These are phyloP conservation scores for Pagrus major DNA, from an alignment of 2,113 vertebrate species.

Conservation along the genomic window DNA sequence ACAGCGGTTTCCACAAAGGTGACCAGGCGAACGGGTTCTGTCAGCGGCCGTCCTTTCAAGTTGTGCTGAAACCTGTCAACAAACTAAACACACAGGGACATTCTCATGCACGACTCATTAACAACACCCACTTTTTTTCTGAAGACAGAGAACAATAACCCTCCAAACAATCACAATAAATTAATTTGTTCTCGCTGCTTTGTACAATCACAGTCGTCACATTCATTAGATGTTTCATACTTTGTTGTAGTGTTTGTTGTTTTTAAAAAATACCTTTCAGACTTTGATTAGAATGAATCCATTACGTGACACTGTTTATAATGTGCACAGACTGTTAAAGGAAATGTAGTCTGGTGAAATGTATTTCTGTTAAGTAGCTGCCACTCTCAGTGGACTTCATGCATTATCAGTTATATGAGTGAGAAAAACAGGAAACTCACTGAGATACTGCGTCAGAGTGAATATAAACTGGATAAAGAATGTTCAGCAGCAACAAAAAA, in stretches of 20 bases:
- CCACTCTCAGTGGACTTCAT: slow-evolving; percentile 24
- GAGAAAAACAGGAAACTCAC: slow-evolving; percentile 15
- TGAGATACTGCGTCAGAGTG: slow-evolving; percentile 45
- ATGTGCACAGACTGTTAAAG: neutral
- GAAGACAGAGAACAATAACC: slow-evolving; percentile 43
- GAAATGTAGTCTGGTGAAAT: neutral
- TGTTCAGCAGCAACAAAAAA: slow-evolving; percentile 32
- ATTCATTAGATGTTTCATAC: neutral
- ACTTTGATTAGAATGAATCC: neutral
- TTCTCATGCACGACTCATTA: slow-evolving; percentile 69
- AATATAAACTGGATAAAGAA: slow-evolving; percentile 53
- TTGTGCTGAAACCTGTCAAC: slow-evolving; percentile 93
- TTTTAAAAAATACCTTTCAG: neutral
- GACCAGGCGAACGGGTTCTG: slow-evolving; percentile 94
- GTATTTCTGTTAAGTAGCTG: slow-evolving; percentile 19
- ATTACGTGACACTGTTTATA: slow-evolving; percentile 1
- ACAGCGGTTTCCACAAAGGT: slow-evolving; percentile 98
- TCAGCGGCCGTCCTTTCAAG: slow-evolving; percentile 92
- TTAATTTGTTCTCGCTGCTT: slow-evolving; percentile 38
- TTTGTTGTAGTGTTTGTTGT: neutral
- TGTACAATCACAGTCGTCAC: neutral
- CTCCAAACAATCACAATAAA: slow-evolving; percentile 53
- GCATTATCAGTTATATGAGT: slow-evolving; percentile 24
- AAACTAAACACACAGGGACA: slow-evolving; percentile 89
- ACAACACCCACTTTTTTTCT: slow-evolving; percentile 53